phyloP scores from a whole-genome alignment of 2,113 vertebrate genomes.

The Rousettus leschenaultii region DNA sequence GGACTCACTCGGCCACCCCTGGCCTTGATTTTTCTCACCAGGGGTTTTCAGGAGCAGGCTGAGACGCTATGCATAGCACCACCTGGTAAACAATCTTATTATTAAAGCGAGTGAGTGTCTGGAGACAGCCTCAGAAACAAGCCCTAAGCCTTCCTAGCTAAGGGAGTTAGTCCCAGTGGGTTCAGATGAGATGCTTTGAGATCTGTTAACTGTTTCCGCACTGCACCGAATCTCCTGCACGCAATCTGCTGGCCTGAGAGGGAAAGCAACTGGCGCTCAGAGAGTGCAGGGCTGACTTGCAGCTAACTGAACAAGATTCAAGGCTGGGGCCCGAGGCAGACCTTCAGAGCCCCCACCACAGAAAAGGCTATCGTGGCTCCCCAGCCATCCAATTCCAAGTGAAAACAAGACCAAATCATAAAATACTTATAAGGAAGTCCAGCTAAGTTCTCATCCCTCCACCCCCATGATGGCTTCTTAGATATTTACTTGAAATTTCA shows the following conservation, averaged over 20 bases:
- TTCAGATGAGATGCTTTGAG: background rate
- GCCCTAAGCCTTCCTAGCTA: background rate
- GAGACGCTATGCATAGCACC: background rate
- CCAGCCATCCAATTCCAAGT: background rate
- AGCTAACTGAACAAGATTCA: background rate
- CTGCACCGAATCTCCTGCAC: accelerated
- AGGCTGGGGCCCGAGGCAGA: background rate
- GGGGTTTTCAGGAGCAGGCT: constrained; percentile 15
- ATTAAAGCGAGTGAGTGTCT: constrained; percentile 13
- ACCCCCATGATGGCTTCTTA: background rate
- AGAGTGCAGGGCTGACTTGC: background rate
- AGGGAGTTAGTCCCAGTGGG: background rate
- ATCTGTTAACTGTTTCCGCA: constrained; percentile 16
- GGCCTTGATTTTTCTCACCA: background rate
- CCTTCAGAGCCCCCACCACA: background rate
- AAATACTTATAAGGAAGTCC: background rate
- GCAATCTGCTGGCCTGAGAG: no score
- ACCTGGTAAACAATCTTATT: constrained; percentile 68
- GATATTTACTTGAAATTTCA: background rate
- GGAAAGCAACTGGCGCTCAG: accelerated
- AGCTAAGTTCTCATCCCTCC: background rate
- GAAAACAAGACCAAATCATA: background rate
- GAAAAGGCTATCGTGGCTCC: background rate
- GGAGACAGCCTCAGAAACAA: constrained; percentile 43
- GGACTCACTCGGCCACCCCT: constrained; percentile 39